Evolutionary conservation across 2,888 invertebrate species (phyloP).

Genomic region (Dolichomitus sp.): DNA sequence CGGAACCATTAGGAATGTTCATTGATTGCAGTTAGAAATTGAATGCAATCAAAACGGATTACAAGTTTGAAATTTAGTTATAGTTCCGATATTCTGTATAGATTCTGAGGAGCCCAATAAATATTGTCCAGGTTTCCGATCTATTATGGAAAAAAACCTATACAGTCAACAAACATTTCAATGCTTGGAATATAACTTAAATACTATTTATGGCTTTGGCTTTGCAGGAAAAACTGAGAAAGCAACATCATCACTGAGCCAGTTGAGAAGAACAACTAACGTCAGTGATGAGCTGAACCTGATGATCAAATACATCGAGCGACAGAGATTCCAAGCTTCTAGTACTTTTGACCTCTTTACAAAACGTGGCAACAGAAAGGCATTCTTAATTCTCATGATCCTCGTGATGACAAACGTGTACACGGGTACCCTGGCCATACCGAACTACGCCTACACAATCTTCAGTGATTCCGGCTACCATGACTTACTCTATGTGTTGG

Average conservation of each 20-base stretch:
- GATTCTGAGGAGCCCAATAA: no score
- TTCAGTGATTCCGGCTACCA: constrained; percentile 1
- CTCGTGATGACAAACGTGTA: not conserved
- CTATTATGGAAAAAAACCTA: no score
- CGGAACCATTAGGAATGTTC: no score
- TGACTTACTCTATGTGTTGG: not conserved
- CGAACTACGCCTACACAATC: constrained; percentile 13
- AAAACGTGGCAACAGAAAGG: constrained; percentile 8
- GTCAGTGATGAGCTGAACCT: constrained; percentile 26
- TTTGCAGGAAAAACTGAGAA: constrained; percentile 17
- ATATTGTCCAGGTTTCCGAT: no score
- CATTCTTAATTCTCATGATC: not conserved
- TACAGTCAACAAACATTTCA: no score
- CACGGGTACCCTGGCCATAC: not conserved
- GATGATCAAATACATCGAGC: constrained; percentile 28
- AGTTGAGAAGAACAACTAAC: constrained; percentile 30
- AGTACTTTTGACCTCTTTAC: constrained; percentile 24
- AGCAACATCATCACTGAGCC: constrained; percentile 26
- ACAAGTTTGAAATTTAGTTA: no score
- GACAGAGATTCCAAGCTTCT: not conserved
- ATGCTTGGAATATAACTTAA: not conserved
- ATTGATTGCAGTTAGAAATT: no score
- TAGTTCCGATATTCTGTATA: no score
- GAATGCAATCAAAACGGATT: no score
- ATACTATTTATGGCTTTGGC: not conserved